Evolutionary conservation across 2,113 vertebrate genomes (phyloP), one percentile per base, ranked within the genome.

Genomic region (Fulmarus glacialis): DNA sequence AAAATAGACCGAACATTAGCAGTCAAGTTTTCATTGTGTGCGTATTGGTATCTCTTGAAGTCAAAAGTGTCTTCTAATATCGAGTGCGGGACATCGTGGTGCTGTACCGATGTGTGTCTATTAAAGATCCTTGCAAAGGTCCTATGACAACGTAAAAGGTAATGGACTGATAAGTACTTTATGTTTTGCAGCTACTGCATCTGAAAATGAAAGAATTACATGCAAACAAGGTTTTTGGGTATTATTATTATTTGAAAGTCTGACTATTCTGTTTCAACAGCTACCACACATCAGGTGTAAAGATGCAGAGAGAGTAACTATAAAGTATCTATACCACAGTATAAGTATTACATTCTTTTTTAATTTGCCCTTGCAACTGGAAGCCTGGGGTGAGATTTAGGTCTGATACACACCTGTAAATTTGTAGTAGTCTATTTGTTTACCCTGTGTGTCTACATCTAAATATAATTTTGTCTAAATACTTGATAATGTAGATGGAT

Each of bases 91-190:
- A 47, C 11, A 47, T 23, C 14, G 20, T 17, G 18, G 22, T 60
- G 21, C 30, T 47, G 3, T 18, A 32, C 3, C 0, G 2, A 3
- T 11, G 15, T 17, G 9, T 10, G 10, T 19, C 34, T 4, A 4
- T 48, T 73, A 40, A 82, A 79, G 32, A 50, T 21, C 13, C n/a
- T 53, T 13, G 19, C 1, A 72, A 68, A 68, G 15, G 6, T 55
- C n/a, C 26, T 48, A 3, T 17, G 8, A 21, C 48, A 56, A 45
- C 3, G 3, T 24, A 59, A 40, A 1, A 60, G 7, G 5, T 24
- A 63, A 56, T 8, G 2, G 7, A 2, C 7, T 45, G 34, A 4
- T 12, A 77, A 62, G 6, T 11, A 21, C 0, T 0, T 3, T 30
- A 16, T 15, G 19, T 36, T 48, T 87, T 90, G 7, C 16, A 59